Percentiles rank a stretch among this genome's conserved stretches.
Conservation (phyloP, 2,113 vertebrate genomes). For the Tupaia chinensis region DNA sequence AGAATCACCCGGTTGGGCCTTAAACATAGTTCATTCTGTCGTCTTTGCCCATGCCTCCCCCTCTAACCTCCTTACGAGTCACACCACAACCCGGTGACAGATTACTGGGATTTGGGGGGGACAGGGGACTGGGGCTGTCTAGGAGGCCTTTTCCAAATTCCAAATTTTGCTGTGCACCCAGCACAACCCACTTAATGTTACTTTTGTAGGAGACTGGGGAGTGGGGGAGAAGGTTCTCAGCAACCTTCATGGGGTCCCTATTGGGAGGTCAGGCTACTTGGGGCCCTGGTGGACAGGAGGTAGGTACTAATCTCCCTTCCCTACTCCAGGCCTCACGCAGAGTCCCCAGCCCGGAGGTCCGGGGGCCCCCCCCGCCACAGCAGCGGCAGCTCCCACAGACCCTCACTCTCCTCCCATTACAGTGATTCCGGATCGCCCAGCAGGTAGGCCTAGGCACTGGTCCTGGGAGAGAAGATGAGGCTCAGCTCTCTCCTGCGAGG, state of each 20-base stretch:
- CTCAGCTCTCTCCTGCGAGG: too few relatives aligned
- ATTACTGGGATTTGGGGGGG: background rate
- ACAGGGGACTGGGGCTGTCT: background rate
- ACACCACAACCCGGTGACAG: background rate
- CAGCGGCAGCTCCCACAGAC: constrained; percentile 95
- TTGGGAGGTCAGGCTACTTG: background rate
- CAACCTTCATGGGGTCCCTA: background rate
- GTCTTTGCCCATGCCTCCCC: background rate
- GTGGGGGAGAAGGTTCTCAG: background rate
- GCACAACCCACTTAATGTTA: background rate
- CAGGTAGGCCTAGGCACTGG: constrained; percentile 89
- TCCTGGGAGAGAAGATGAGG: background rate
- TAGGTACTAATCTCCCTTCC: background rate
- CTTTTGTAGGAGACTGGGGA: background rate
- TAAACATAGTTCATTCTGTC: background rate
- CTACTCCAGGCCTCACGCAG: constrained; percentile 91
- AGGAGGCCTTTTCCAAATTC: background rate
- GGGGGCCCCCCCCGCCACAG: constrained; percentile 92
- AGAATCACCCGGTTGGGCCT: background rate
- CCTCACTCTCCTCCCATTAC: constrained; percentile 92
- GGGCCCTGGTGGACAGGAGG: background rate
- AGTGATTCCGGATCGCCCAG: constrained; percentile 94
- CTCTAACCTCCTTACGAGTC: background rate
- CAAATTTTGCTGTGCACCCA: background rate
- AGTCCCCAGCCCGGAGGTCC: constrained; percentile 91